phyloP scores from a whole-genome alignment of 2,113 vertebrate species.

The Tenebrosternarchus preto region DNA sequence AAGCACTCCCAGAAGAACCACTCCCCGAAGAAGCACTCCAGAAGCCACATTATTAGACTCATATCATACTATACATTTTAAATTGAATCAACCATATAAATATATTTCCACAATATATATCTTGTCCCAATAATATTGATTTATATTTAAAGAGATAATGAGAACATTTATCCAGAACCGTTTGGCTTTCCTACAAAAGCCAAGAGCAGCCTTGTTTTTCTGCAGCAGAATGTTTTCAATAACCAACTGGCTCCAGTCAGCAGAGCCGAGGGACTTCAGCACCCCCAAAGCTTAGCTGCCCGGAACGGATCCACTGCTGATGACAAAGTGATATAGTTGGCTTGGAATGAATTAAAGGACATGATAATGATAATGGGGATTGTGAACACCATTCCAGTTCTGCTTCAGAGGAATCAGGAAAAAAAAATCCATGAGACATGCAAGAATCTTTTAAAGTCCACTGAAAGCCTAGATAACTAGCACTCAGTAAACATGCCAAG shows the following conservation, averaged over 20 bases:
- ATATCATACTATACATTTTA: background rate
- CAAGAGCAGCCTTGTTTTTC: background rate
- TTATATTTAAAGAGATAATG: background rate
- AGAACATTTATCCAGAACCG: background rate
- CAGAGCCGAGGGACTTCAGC: slow-evolving; percentile 7
- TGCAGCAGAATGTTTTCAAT: background rate
- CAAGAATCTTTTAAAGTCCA: background rate
- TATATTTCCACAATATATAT: background rate
- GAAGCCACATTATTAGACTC: slow-evolving; percentile 14
- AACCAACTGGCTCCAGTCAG: background rate
- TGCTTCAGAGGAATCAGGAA: background rate
- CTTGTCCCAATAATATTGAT: background rate
- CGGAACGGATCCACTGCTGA: slow-evolving; percentile 22
- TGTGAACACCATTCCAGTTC: slow-evolving; percentile 4
- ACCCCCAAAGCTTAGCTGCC: slow-evolving; percentile 4
- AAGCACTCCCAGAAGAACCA: too few relatives aligned
- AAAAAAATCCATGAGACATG: background rate
- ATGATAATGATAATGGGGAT: slow-evolving; percentile 32
- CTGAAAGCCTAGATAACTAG: background rate
- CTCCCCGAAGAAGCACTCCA: too few relatives aligned
- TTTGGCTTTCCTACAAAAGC: background rate
- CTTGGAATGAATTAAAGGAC: slow-evolving; percentile 29
- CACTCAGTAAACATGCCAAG: background rate
- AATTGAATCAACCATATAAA: background rate
- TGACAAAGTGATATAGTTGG: slow-evolving; percentile 23